A percentile compares a stretch with the other conserved stretches of the same genome.
phyloP scores from a whole-genome alignment of 2,113 vertebrate genomes.

The Casuarius casuarius region DNA sequence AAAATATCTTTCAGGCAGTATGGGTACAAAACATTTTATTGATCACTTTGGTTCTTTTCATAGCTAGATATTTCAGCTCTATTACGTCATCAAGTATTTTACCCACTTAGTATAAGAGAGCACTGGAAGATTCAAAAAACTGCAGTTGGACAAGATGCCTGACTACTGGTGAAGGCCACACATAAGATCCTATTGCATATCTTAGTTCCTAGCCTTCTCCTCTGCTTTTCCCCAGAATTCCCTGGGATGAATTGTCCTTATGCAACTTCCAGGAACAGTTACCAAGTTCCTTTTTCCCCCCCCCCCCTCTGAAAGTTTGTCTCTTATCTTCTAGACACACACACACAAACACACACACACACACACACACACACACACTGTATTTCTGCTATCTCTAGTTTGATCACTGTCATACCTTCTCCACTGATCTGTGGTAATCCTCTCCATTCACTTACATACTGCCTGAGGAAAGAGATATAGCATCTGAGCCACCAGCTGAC shows the following conservation, averaged over 20 bases:
- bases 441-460: background rate
- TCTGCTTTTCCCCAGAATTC: background rate
- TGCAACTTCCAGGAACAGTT: background rate
- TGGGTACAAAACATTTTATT: background rate
- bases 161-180: background rate
- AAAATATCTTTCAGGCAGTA: background rate
- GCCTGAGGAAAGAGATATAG: background rate
- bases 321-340: background rate
- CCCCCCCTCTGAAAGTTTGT: too few relatives aligned
- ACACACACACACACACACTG: too few relatives aligned
- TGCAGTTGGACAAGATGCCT: background rate
- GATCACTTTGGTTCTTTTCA: background rate
- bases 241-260: background rate
- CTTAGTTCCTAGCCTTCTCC: background rate
- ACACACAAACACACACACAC: too few relatives aligned
- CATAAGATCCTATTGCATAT: background rate
- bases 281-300: background rate
- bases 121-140: background rate
- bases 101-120: rapidly evolving
- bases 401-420: background rate
- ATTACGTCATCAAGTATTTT: background rate
- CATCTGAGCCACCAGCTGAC: too few relatives aligned
- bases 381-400: background rate
- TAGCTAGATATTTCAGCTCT: background rate
- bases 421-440: background rate